phyloP scores from a whole-genome alignment of 2,113 vertebrate species.

The Sander vitreus region DNA sequence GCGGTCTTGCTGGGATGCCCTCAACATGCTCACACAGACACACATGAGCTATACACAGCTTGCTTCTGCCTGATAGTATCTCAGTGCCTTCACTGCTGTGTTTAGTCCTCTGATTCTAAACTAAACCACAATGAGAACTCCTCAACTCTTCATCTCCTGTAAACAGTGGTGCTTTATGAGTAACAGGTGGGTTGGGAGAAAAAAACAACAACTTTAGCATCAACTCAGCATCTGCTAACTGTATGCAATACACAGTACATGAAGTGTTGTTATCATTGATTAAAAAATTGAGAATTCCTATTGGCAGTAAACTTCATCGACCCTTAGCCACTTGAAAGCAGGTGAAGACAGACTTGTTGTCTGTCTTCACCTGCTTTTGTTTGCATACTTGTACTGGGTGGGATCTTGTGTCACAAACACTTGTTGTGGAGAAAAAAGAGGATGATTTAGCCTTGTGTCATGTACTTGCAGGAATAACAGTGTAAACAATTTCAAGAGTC shows the following conservation, averaged over 20 bases:
- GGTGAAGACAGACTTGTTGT: neutral
- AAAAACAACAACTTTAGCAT: neutral
- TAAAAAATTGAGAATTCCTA: neutral
- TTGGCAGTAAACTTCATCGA: neutral
- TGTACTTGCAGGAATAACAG: slow-evolving; percentile 24
- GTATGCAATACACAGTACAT: neutral
- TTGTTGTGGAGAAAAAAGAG: slow-evolving; percentile 52
- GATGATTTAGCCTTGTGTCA: slow-evolving; percentile 2
- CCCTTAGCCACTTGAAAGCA: neutral
- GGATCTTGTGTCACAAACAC: slow-evolving; percentile 59
- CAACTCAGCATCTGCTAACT: neutral
- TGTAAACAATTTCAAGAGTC: slow-evolving; percentile 28
- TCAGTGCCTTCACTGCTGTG: slow-evolving; percentile 44
- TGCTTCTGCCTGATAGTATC: slow-evolving; percentile 39
- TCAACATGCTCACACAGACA: slow-evolving; percentile 39
- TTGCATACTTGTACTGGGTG: slow-evolving; percentile 27
- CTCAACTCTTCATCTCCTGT: slow-evolving; percentile 50
- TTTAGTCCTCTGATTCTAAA: slow-evolving; percentile 70
- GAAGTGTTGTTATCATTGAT: neutral
- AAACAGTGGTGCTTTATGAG: slow-evolving; percentile 75
- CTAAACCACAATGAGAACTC: slow-evolving; percentile 57
- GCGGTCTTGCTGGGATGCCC: slow-evolving; percentile 30
- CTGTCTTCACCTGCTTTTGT: slow-evolving; percentile 24
- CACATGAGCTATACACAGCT: slow-evolving; percentile 13
- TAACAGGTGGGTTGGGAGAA: slow-evolving; percentile 68